These are phyloP conservation scores for Melanchra persicariae DNA, from an alignment of 2,888 invertebrate species.

Conservation along the genomic window DNA sequence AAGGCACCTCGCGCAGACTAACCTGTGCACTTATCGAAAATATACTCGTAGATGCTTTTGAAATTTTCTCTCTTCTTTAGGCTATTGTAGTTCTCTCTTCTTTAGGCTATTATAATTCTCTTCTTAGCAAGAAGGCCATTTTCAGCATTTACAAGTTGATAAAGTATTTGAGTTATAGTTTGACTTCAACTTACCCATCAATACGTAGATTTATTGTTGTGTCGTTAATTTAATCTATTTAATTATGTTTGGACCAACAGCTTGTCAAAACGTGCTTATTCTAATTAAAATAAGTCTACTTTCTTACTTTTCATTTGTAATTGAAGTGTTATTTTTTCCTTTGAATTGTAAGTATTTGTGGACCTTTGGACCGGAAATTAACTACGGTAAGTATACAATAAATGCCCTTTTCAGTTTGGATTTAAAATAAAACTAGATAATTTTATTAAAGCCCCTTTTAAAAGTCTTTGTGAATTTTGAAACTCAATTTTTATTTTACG, in stretches of 20 bases:
- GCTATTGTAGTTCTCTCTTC: not conserved
- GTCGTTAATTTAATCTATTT: not conserved
- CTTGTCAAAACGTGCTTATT: too few species aligned
- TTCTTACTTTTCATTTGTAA: too few species aligned
- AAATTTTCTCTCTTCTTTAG: not conserved
- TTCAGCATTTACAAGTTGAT: not conserved
- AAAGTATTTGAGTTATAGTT: not conserved
- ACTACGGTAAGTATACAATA: not conserved
- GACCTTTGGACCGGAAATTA: not conserved
- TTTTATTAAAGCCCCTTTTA: not conserved
- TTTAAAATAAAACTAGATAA: too few species aligned
- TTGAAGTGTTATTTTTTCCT: too few species aligned
- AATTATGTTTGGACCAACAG: too few species aligned
- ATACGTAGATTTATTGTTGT: too few species aligned
- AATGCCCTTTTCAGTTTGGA: not conserved
- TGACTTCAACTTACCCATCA: not conserved
- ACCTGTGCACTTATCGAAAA: conserved; percentile 27
- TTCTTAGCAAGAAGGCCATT: not conserved
- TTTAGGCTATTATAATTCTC: not conserved
- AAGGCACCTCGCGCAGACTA: conserved; percentile 18
- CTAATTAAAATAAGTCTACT: too few species aligned
- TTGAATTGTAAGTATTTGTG: too few species aligned
- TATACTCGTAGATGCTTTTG: not conserved
- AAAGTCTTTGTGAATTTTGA: not conserved
- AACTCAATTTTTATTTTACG: not conserved